Evolutionary conservation across 2,888 invertebrate species (phyloP), one percentile per base, ranked within the genome.

Genomic region (Brachypterus glaber): DNA sequence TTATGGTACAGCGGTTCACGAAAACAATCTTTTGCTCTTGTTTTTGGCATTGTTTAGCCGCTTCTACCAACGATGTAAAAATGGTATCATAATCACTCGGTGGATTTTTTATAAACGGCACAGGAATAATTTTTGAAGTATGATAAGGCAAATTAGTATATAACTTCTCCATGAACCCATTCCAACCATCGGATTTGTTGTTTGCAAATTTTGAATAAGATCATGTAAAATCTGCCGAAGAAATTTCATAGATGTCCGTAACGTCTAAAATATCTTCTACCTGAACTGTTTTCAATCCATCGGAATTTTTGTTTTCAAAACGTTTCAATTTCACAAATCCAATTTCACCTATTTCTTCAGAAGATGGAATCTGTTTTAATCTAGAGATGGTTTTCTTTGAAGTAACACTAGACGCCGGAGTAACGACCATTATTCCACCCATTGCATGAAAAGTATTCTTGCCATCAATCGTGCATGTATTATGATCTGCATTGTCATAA

Each of bases 1-100:
- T 57, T 56, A 31, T 40, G 39, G 35, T 50, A 57, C 26, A 57
- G 47, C n/a, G 53, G 53, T 34, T 51, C 48, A 37, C 55, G 53
- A 38, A 53, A 55, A n/a, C n/a, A n/a, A n/a, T n/a, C n/a, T n/a
- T n/a, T n/a, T n/a, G n/a, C n/a, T n/a, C n/a, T n/a, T n/a, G n/a
- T n/a, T n/a, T n/a, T n/a, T n/a, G n/a, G n/a, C n/a, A n/a, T n/a
- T n/a, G n/a, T n/a, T n/a, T n/a, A n/a, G n/a, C n/a, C 16, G 50
- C 51, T 44, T 50, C 44, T 37, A 48, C 43, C 25, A 55, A 43
- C 25, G 45, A 21, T 14, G 54, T 58, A 38, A 48, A 49, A 46
- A 58, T 53, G 4, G 58, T 59, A 21, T 38, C 41, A 35, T 44
- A 33, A 41, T 53, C 46, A 43, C 50, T 54, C 26, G 54, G 48